A percentile compares a stretch with the other conserved stretches of the same genome.
Conservation (phyloP, 2,888 invertebrate genomes). For the Palloptera scutellata region DNA sequence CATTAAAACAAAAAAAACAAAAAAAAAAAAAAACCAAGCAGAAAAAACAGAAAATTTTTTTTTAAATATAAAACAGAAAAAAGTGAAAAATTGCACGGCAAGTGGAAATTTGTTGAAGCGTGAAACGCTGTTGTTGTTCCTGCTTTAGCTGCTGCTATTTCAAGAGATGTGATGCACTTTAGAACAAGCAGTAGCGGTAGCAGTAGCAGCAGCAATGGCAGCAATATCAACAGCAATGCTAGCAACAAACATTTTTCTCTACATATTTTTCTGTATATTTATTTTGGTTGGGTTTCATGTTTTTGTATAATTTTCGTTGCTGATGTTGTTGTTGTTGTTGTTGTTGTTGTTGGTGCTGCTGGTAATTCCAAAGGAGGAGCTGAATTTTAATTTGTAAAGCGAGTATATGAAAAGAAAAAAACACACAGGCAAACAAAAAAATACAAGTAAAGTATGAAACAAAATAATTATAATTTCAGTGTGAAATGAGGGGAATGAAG, state of each 20-base stretch:
- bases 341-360: slow-evolving; percentile 9
- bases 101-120: slow-evolving; percentile 55
- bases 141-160: background rate
- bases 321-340: background rate
- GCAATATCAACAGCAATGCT: slow-evolving; percentile 22
- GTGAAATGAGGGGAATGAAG: background rate
- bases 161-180: slow-evolving; percentile 20
- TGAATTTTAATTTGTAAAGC: slow-evolving; percentile 27
- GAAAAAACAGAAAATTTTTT: slow-evolving; percentile 40
- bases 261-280: slow-evolving; percentile 12
- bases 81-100: slow-evolving; percentile 43
- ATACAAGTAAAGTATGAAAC: background rate
- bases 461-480: background rate
- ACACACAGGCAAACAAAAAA: slow-evolving; percentile 8
- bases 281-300: background rate
- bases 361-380: slow-evolving; percentile 15
- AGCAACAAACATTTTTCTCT: slow-evolving; percentile 6
- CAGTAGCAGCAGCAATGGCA: slow-evolving; percentile 38
- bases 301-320: background rate
- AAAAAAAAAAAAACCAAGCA: slow-evolving; percentile 11
- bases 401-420: slow-evolving; percentile 7
- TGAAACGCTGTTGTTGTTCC: slow-evolving; percentile 36
- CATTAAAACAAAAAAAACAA: background rate
- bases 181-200: slow-evolving; percentile 7
- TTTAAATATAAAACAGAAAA: slow-evolving; percentile 41